Conservation (phyloP, 2,888 invertebrate species). For the Hypsopygia costalis region DNA sequence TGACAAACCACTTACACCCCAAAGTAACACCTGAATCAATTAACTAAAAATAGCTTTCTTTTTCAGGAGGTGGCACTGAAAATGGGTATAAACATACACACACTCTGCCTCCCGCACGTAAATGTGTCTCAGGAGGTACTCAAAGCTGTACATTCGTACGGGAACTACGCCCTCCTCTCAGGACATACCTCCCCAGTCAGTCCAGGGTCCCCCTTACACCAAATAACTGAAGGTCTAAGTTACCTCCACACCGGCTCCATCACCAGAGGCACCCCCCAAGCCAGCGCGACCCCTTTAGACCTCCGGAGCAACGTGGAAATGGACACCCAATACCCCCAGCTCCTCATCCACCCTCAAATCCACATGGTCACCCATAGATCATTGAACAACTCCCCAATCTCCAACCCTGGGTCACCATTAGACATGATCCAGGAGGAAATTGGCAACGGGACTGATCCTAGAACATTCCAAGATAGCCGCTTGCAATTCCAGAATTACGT, state of each 20-base stretch:
- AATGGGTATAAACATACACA: slow-evolving; percentile 75
- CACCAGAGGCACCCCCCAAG: slow-evolving; percentile 83
- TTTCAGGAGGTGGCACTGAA: slow-evolving; percentile 71
- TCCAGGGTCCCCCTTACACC: slow-evolving; percentile 81
- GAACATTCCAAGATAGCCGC: slow-evolving; percentile 40
- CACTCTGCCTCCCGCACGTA: slow-evolving; percentile 40
- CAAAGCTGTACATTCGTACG: slow-evolving; percentile 47
- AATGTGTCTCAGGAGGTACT: slow-evolving; percentile 54
- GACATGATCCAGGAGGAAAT: slow-evolving; percentile 88
- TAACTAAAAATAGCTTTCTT: no score
- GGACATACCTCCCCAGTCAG: slow-evolving; percentile 47
- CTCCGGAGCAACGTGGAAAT: slow-evolving; percentile 74
- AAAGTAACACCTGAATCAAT: no score
- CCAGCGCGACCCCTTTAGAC: slow-evolving; percentile 77
- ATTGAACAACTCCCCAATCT: slow-evolving; percentile 82
- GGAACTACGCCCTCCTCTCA: slow-evolving; percentile 42
- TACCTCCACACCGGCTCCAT: slow-evolving; percentile 89
- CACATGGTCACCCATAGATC: slow-evolving; percentile 76
- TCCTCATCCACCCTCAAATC: slow-evolving; percentile 64
- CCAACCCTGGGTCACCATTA: slow-evolving; percentile 84
- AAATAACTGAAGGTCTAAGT: slow-evolving; percentile 85
- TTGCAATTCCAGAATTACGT: slow-evolving; percentile 39
- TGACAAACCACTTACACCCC: no score
- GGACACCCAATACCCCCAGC: slow-evolving; percentile 64
- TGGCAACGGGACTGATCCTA: slow-evolving; percentile 61